phyloP scores from a whole-genome alignment of 2,888 invertebrate species.

The Apoda limacodes region DNA sequence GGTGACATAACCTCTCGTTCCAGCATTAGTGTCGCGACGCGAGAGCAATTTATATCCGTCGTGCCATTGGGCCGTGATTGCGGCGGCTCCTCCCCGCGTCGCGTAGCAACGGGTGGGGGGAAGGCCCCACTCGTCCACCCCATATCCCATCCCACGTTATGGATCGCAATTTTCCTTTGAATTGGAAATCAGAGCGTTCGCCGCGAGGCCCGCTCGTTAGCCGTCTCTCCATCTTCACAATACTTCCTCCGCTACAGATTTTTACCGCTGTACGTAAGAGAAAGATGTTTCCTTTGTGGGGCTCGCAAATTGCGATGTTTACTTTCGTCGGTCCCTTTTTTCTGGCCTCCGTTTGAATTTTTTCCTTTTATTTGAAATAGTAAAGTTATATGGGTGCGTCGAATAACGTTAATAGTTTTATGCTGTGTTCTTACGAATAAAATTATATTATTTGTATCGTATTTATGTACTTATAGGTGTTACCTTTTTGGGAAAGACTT shows the following conservation, averaged over 20 bases:
- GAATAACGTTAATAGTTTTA: too few species aligned
- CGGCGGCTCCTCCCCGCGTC: constrained; percentile 74
- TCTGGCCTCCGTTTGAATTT: constrained; percentile 18
- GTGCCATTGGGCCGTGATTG: constrained; percentile 71
- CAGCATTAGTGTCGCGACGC: constrained; percentile 54
- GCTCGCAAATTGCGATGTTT: constrained; percentile 43
- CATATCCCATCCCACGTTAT: constrained; percentile 48
- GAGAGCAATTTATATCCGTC: constrained; percentile 71
- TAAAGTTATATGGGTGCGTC: too few species aligned
- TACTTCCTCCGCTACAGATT: constrained; percentile 55
- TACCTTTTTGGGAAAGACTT: too few species aligned
- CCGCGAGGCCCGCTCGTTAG: constrained; percentile 59
- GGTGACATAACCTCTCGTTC: constrained; percentile 35
- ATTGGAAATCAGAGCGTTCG: constrained; percentile 69
- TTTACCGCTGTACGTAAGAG: constrained; percentile 44
- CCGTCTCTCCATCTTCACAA: constrained; percentile 55
- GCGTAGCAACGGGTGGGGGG: constrained; percentile 71
- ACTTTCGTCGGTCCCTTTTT: constrained; percentile 27
- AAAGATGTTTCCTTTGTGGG: constrained; percentile 51
- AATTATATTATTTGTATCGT: too few species aligned
- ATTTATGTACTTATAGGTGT: too few species aligned
- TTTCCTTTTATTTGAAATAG: too few species aligned
- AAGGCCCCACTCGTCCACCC: constrained; percentile 31
- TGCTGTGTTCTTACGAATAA: too few species aligned
- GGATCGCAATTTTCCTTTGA: constrained; percentile 72